Percentiles rank a stretch among this genome's conserved stretches.
These are phyloP conservation scores for Pecten maximus DNA, from an alignment of 2,888 invertebrate genomes.

Conservation along the genomic window DNA sequence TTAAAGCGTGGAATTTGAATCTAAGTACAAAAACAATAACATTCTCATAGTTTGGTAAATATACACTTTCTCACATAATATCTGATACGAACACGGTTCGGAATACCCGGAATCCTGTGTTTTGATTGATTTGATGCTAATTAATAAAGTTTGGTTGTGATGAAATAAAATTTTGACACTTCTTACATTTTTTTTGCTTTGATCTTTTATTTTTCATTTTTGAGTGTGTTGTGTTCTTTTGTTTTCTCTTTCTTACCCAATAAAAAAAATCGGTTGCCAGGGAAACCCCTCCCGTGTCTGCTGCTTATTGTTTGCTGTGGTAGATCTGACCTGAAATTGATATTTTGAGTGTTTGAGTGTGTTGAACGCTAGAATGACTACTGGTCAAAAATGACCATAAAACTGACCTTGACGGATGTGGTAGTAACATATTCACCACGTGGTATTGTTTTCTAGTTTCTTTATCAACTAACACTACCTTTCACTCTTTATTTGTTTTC, in stretches of 20 bases:
- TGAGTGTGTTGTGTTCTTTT: slow-evolving; percentile 35
- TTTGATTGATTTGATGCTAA: slow-evolving; percentile 30
- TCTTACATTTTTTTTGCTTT: slow-evolving; percentile 24
- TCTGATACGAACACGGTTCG: not conserved
- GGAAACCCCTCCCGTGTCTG: slow-evolving; percentile 6
- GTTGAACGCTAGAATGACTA: not conserved
- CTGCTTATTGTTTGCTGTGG: slow-evolving; percentile 14
- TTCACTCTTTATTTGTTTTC: not conserved
- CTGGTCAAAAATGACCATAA: not conserved
- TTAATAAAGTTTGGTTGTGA: slow-evolving; percentile 32
- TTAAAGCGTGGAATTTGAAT: slow-evolving; percentile 16
- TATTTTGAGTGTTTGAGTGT: slow-evolving; percentile 31
- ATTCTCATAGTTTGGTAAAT: not conserved
- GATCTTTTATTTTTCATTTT: slow-evolving; percentile 24
- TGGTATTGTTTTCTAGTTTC: not conserved
- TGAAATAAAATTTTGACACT: slow-evolving; percentile 31
- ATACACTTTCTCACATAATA: not conserved
- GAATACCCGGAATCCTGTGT: not conserved
- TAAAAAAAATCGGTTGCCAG: not conserved
- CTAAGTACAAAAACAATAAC: not conserved
- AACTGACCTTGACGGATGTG: not conserved
- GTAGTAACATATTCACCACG: not conserved
- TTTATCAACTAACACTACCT: not conserved
- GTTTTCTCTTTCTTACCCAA: slow-evolving; percentile 25
- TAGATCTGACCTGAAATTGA: slow-evolving; percentile 2